These are phyloP conservation scores for Caenorhabditis angaria DNA, from an alignment of 2,888 invertebrate genomes.

Conservation along the genomic window DNA sequence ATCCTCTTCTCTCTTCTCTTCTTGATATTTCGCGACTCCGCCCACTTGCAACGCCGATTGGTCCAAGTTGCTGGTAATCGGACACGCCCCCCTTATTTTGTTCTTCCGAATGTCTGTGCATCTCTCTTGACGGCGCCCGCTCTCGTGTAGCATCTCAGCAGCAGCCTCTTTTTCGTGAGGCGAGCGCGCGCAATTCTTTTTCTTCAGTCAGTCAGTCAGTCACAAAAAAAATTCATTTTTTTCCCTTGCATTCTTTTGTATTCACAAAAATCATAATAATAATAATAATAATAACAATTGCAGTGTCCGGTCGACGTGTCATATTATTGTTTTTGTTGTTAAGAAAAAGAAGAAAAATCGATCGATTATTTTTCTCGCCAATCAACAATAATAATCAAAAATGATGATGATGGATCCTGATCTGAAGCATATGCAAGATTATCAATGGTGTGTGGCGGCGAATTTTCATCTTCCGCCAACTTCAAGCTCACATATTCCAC, in stretches of 20 bases:
- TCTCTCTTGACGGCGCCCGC: conserved; percentile 19
- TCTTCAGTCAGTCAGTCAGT: conserved; percentile 19
- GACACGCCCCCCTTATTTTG: conserved; percentile 6
- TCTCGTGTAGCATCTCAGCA: conserved; percentile 16
- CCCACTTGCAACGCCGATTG: conserved; percentile 8
- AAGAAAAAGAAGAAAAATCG: not conserved
- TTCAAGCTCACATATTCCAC: conserved; percentile 32
- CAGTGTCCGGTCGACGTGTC: conserved; percentile 42
- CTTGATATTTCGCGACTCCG: conserved; percentile 16
- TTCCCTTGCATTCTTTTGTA: no score
- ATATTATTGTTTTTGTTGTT: conserved; percentile 35
- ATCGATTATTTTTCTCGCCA: not conserved
- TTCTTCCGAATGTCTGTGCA: conserved; percentile 42
- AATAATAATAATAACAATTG: no score
- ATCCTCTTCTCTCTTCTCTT: not conserved
- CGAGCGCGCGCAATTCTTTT: conserved; percentile 32
- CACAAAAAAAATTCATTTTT: conserved; percentile 35
- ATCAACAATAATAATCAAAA: not conserved
- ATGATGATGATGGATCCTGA: conserved; percentile 55
- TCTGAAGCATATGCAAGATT: conserved; percentile 51
- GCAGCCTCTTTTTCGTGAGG: conserved; percentile 10
- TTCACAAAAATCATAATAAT: no score
- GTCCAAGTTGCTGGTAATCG: not conserved
- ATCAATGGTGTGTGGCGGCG: conserved; percentile 38
- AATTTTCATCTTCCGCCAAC: conserved; percentile 44